A percentile compares a stretch with the other conserved stretches of the same genome.
Conservation (phyloP, 2,797 vertebrate genomes). For the Dermochelys coriacea region DNA sequence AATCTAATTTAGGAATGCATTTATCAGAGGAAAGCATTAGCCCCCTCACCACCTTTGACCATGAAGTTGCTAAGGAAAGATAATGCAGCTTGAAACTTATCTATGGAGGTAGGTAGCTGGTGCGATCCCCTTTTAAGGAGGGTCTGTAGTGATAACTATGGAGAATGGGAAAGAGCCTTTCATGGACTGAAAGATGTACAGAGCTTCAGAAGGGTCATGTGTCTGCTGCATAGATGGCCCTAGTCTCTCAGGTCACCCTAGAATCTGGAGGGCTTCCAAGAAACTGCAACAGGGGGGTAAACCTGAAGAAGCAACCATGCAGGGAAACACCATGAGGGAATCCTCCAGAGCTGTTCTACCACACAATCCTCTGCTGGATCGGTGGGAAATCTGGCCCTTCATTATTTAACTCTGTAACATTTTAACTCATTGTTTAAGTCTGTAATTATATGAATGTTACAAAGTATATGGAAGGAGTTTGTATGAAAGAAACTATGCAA, state of each 20-base stretch:
- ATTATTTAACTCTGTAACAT: background rate
- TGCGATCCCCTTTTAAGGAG: background rate
- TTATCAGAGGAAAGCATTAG: background rate
- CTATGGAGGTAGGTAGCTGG: background rate
- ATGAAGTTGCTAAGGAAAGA: background rate
- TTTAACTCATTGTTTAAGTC: background rate
- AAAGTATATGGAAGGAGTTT: conserved; percentile 4
- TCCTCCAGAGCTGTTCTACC: background rate
- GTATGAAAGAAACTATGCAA: conserved; percentile 37
- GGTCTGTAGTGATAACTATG: background rate
- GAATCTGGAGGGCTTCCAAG: fast-evolving
- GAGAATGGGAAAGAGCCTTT: background rate
- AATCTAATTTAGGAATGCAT: conserved; percentile 29
- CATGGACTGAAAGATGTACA: background rate
- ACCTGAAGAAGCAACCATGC: background rate
- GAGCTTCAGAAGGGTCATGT: background rate
- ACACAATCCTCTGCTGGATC: background rate
- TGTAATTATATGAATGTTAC: background rate
- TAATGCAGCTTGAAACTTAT: conserved; percentile 30
- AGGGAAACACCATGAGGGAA: background rate
- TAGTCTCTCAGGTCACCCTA: background rate
- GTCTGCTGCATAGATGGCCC: background rate
- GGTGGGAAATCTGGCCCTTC: background rate
- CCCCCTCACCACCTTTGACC: background rate
- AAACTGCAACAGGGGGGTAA: fast-evolving